Conservation (phyloP, 1,140 invertebrate species). For the Orius insidiosus region DNA sequence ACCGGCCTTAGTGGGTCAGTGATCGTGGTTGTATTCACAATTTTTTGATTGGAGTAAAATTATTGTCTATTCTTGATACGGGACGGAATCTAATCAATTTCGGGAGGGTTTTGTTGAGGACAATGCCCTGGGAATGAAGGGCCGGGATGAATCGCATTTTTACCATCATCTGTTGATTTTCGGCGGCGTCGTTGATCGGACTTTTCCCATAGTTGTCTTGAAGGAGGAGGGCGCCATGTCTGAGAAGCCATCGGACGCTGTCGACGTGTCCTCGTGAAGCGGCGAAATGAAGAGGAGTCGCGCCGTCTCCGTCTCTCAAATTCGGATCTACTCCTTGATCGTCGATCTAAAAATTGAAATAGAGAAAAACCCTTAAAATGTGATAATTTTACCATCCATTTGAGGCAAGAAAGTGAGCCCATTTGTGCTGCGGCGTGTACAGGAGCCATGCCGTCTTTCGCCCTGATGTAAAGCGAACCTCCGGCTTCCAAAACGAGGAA, state of each 20-base stretch:
- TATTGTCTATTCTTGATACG: neutral
- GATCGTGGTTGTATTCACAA: too few species aligned
- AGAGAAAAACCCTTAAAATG: too few species aligned
- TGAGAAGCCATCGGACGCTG: slow-evolving; percentile 64
- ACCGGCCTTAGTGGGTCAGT: too few species aligned
- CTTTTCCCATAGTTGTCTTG: slow-evolving; percentile 72
- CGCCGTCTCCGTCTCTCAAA: slow-evolving; percentile 64
- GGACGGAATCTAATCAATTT: slow-evolving; percentile 1
- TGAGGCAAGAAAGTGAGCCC: slow-evolving; percentile 66
- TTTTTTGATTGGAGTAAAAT: too few species aligned
- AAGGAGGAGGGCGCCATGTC: slow-evolving; percentile 55
- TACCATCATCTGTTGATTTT: slow-evolving; percentile 76
- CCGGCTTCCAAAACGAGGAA: slow-evolving; percentile 64
- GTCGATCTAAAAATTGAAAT: slow-evolving; percentile 46
- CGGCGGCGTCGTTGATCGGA: slow-evolving; percentile 73
- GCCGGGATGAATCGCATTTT: too few species aligned
- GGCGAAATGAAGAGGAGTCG: slow-evolving; percentile 62
- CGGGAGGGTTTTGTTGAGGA: neutral
- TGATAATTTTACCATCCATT: slow-evolving; percentile 86
- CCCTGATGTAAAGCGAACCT: slow-evolving; percentile 54
- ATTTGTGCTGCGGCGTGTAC: slow-evolving; percentile 76
- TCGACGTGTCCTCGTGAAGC: slow-evolving; percentile 64
- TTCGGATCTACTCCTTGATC: slow-evolving; percentile 68
- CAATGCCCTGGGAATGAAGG: too few species aligned
- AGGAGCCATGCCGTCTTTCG: slow-evolving; percentile 75